These are phyloP conservation scores for Drosophila neotestacea DNA, from an alignment of 2,888 invertebrate genomes.

Conservation along the genomic window DNA sequence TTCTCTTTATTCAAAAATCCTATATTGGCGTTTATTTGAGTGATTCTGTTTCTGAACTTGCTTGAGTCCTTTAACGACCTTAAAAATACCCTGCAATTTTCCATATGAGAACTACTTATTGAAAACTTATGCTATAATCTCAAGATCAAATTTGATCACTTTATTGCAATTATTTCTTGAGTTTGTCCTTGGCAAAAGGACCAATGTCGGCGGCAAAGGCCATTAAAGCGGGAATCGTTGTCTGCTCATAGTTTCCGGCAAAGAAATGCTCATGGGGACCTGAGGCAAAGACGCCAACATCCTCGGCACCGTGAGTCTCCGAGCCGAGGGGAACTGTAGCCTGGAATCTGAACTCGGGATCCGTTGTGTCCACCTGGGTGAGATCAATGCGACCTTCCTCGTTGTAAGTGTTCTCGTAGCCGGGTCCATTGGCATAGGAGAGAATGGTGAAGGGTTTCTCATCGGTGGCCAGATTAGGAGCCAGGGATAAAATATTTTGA, in stretches of 20 bases:
- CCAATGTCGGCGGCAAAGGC: conserved; percentile 91
- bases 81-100: background rate
- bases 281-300: conserved; percentile 91
- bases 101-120: background rate
- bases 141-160: conserved; percentile 15
- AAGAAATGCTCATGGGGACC: conserved; percentile 93
- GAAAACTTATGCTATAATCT: conserved; percentile 18
- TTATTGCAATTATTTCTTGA: conserved; percentile 44
- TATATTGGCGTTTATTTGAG: no score
- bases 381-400: conserved; percentile 69
- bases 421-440: conserved; percentile 91
- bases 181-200: conserved; percentile 71
- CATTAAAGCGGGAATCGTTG: conserved; percentile 90
- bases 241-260: conserved; percentile 91
- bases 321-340: conserved; percentile 87
- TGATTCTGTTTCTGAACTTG: no score
- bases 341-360: conserved; percentile 85
- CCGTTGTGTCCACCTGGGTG: conserved; percentile 55
- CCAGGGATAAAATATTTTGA: conserved; percentile 86
- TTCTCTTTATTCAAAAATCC: no score
- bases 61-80: no score
- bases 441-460: conserved; percentile 88
- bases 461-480: conserved; percentile 86
- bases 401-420: conserved; percentile 85
- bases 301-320: conserved; percentile 92